Evolutionary conservation across 2,113 vertebrate species (phyloP).

Genomic region (Ceyx melanurus): DNA sequence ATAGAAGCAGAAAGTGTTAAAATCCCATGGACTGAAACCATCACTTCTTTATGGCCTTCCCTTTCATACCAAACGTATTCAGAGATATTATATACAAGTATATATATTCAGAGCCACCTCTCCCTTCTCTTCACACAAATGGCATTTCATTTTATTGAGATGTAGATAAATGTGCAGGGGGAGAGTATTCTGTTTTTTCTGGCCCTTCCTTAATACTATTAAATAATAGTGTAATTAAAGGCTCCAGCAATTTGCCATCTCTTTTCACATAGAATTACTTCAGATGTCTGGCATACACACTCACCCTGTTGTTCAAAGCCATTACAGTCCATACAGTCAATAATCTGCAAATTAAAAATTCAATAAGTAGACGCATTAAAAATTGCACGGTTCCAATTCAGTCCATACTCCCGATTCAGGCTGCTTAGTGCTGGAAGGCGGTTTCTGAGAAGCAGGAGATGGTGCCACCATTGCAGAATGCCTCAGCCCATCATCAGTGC

Average conservation of each 20-base stretch:
- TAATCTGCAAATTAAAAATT: slow-evolving; percentile 82
- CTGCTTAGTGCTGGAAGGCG: neutral
- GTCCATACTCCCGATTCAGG: neutral
- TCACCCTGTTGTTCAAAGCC: slow-evolving; percentile 70
- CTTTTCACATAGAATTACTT: slow-evolving; percentile 58
- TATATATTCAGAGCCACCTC: neutral
- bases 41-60: neutral
- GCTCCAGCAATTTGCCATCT: slow-evolving; percentile 54
- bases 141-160: neutral
- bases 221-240: slow-evolving; percentile 70
- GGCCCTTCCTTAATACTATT: neutral
- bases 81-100: neutral
- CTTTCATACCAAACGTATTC: neutral
- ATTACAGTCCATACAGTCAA: slow-evolving; percentile 72
- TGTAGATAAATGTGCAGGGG: neutral
- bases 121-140: neutral
- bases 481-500: neutral
- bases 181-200: neutral
- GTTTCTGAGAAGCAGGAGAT: slow-evolving; percentile 23
- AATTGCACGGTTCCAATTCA: slow-evolving; percentile 51
- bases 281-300: slow-evolving; percentile 51
- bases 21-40: neutral
- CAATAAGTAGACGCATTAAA: slow-evolving; percentile 72
- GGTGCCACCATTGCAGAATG: slow-evolving; percentile 12
- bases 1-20: slow-evolving; percentile 7